A percentile compares a stretch with the other conserved stretches of the same genome.
Conservation (phyloP, 2,113 vertebrate genomes). For the Apistogramma diplotaenia region DNA sequence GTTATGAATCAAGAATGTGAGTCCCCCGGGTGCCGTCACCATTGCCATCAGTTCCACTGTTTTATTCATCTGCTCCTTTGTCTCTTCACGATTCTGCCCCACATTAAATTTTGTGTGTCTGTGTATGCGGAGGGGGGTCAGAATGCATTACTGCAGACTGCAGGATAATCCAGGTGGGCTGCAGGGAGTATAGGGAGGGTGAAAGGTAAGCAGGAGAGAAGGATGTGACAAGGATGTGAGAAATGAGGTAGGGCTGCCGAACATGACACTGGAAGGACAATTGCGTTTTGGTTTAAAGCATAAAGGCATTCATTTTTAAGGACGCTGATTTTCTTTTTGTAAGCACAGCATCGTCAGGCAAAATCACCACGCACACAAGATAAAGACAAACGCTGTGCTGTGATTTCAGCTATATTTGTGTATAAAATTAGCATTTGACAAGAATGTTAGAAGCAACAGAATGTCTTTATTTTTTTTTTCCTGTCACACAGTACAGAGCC, state of each 20-base stretch:
- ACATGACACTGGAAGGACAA: background rate
- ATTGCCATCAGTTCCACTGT: slow-evolving; percentile 65
- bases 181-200: slow-evolving; percentile 11
- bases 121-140: slow-evolving; percentile 30
- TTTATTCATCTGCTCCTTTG: slow-evolving; percentile 71
- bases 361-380: background rate
- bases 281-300: background rate
- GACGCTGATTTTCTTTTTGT: background rate
- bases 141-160: slow-evolving; percentile 42
- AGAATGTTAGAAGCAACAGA: background rate
- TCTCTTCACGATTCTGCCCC: slow-evolving; percentile 58
- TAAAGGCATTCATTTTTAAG: background rate
- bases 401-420: background rate
- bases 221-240: slow-evolving; percentile 28
- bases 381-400: background rate
- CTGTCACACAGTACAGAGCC: background rate
- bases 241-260: background rate
- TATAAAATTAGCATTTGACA: background rate
- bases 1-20: slow-evolving; percentile 66
- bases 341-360: background rate
- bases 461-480: background rate
- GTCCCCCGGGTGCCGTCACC: slow-evolving; percentile 57
- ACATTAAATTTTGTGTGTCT: slow-evolving; percentile 54
- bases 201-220: slow-evolving; percentile 14
- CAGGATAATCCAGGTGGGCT: slow-evolving; percentile 60